These are phyloP conservation scores for Enteromius viviparus DNA, from an alignment of 2,797 vertebrate genomes.

Conservation along the genomic window DNA sequence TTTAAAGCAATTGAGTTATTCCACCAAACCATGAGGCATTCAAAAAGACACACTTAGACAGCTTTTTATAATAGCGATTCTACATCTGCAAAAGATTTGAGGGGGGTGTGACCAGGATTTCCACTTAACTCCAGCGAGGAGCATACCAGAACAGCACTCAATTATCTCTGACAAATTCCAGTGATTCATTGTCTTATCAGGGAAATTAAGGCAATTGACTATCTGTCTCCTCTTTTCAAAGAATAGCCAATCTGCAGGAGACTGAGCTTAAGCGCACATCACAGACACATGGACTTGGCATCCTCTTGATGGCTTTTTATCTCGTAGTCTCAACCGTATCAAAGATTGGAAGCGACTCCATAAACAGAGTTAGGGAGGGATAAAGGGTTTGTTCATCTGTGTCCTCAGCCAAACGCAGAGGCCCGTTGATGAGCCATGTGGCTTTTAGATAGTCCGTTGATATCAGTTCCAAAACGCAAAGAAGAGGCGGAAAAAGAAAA, in stretches of 20 bases:
- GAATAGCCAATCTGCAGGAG: slow-evolving; percentile 49
- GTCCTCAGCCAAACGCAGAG: slow-evolving; percentile 28
- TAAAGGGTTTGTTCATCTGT: slow-evolving; percentile 37
- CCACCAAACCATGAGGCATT: slow-evolving; percentile 51
- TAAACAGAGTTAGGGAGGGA: slow-evolving; percentile 29
- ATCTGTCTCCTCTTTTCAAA: slow-evolving; percentile 43
- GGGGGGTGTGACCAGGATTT: slow-evolving; percentile 36
- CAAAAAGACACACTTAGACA: slow-evolving; percentile 36
- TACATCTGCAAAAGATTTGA: slow-evolving; percentile 45
- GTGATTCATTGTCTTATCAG: slow-evolving; percentile 52
- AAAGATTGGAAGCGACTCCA: slow-evolving; percentile 42
- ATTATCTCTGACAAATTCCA: slow-evolving; percentile 44
- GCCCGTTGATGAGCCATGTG: slow-evolving; percentile 49
- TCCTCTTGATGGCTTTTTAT: slow-evolving; percentile 41
- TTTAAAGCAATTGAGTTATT: slow-evolving; percentile 52
- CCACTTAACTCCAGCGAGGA: background rate
- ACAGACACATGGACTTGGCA: slow-evolving; percentile 41
- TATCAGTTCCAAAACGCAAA: slow-evolving; percentile 50
- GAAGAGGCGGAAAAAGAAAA: slow-evolving; percentile 1
- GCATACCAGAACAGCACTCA: slow-evolving; percentile 28
- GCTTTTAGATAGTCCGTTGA: slow-evolving; percentile 38
- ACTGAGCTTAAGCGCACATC: slow-evolving; percentile 56
- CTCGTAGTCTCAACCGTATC: slow-evolving; percentile 29
- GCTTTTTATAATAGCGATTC: slow-evolving; percentile 36
- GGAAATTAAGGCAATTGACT: slow-evolving; percentile 32